Evolutionary conservation across 2,888 invertebrate species (phyloP).

Genomic region (Synergus itoensis): DNA sequence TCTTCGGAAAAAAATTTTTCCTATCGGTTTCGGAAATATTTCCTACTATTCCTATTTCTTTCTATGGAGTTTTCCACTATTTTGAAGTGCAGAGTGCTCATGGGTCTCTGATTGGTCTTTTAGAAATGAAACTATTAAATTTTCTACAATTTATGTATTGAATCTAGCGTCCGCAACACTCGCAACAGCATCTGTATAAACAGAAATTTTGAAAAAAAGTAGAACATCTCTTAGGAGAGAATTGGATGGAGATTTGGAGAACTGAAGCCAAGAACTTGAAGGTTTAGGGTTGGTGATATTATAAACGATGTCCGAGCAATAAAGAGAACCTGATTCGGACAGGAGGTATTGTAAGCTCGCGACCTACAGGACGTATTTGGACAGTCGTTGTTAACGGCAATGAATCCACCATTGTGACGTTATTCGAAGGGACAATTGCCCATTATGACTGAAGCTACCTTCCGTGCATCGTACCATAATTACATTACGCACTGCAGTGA

Average conservation of each 20-base stretch:
- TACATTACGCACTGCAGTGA: conserved; percentile 66
- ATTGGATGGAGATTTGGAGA: neutral
- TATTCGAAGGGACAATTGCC: conserved; percentile 71
- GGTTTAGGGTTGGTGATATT: conserved; percentile 59
- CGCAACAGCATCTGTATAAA: no score
- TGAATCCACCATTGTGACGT: conserved; percentile 71
- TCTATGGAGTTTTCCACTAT: no score
- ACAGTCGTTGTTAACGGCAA: conserved; percentile 73
- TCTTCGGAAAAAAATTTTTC: no score
- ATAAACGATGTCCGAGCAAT: conserved; percentile 66
- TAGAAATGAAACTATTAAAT: no score
- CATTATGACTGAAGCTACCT: conserved; percentile 70
- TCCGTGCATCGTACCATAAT: conserved; percentile 70
- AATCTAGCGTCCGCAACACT: no score
- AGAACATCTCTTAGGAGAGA: neutral
- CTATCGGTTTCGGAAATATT: no score
- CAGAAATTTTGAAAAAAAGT: neutral
- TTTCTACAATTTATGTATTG: no score
- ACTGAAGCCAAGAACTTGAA: neutral
- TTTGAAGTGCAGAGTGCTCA: no score
- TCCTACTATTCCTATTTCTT: no score
- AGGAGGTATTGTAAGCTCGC: conserved; percentile 65
- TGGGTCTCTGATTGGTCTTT: no score
- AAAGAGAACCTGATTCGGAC: conserved; percentile 65
- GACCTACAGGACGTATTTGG: conserved; percentile 69